Base-by-base conservation (phyloP, 2,888 invertebrate species). In the Agrilus mali region DNA sequence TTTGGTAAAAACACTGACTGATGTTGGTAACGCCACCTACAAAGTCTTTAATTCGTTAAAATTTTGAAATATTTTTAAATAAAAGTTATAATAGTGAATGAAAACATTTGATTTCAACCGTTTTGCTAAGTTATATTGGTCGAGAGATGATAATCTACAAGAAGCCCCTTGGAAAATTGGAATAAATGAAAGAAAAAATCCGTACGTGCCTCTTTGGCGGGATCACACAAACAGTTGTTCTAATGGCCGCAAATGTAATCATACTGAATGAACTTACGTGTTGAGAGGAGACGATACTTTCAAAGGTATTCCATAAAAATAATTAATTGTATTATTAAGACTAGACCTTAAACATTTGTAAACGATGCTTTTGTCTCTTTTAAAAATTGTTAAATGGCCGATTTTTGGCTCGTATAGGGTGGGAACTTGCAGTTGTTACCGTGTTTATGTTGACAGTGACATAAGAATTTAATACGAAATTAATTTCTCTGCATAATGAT, bases 191-290 rank as follows among this genome's bases (percentile, higher is more conserved):
- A 27, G 27, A 27, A 27, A n/a, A 17, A n/a, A 42, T 40, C 37
- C 38, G 36, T 33, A 31, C 16, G 41, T 42, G 48, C 46, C 43
- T 41, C 38, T 59, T 60, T 60, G 60, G 60, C 60, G 60, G 56
- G 59, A 53, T 57, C 43, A 44, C 43, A 48, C 47, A 57, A 57
- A 57, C 58, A 60, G 58, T 58, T 57, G 57, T 54, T 54, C 57
- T 63, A 63, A 64, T 64, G 64, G 64, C 63, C 60, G 64, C 60
- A 63, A 60, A 59, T 59, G 60, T 58, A 61, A 56, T 57, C 57
- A 53, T 54, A 53, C 53, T 54, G 54, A 56, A 61, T 58, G 60
- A 58, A 58, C 55, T 56, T 57, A 51, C 53, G 48, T 52, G 53
- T 50, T 56, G 54, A 54, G 54, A 48, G 54, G 55, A 55, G 54